Base-by-base conservation (phyloP, 2,113 vertebrate genomes). In the Odobenus rosmarus region DNA sequence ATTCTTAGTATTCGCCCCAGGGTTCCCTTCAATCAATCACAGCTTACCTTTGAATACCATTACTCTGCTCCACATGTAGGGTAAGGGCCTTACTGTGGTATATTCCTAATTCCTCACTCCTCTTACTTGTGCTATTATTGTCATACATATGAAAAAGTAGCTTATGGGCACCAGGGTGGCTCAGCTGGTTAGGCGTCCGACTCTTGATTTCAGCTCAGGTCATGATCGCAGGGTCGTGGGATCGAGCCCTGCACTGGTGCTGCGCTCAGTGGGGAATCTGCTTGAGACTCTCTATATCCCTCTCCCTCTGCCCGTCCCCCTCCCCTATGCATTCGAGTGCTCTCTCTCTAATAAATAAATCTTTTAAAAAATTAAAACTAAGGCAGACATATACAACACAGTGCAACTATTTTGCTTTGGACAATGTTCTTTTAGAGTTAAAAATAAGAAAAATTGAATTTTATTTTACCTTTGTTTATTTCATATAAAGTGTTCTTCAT, bases 401-500 rank as follows among this genome's bases (percentile, higher is more conserved):
- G 3, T 24, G 46, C 12, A 72, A 42, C 46, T 79, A 49, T 85
- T 88, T 79, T 92, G 21, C 46, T 87, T 82, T 59, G 33, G 64
- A 76, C 6, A 76, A 23, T 46, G 24, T 64, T 81, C 18, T 80
- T 55, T 84, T 26, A n/a, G 5, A 92, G 83, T 61, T 62, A 88
- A 92, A 96, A 96, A 86, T 36, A 76, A 57, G 49, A 74, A 93
- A 84, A 74, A n/a, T 0, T 61, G 4, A 46, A 53, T 39, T 87
- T 86, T 59, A 31, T 69, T 85, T 93, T 90, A 46, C 49, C 46
- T 74, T 59, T 59, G 77, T 55, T 80, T 81, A 81, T 36, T 49
- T 10, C 31, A 74, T 67, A 72, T 74, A 23, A 15, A 59, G 16
- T 62, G 19, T 26, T 67, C 46, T 64, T 62, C 31, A 21, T 80